Conservation (phyloP, 2,797 vertebrate species). For the Rhodeus uyekii region DNA sequence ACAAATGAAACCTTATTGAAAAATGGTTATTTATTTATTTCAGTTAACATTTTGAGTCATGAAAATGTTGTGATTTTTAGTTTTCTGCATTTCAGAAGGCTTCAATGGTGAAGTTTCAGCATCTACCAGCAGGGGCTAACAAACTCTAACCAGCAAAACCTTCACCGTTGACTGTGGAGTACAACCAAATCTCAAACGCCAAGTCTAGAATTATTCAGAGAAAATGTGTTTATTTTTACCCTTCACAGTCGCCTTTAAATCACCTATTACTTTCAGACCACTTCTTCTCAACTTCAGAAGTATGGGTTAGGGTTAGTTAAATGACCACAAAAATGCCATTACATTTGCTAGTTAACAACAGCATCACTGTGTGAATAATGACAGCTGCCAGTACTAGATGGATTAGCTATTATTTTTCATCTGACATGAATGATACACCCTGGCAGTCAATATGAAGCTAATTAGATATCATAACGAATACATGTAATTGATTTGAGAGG, state of each 20-base stretch:
- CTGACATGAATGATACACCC: constrained; percentile 22
- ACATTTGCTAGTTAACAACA: constrained; percentile 5
- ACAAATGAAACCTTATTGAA: too few relatives aligned
- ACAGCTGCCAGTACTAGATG: constrained; percentile 8
- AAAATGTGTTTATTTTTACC: background rate
- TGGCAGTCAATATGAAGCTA: constrained; percentile 38
- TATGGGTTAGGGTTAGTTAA: background rate
- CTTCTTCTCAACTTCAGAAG: background rate
- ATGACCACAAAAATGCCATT: background rate
- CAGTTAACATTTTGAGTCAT: too few relatives aligned
- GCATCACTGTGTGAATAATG: background rate
- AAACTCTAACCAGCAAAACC: background rate
- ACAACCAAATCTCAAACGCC: background rate
- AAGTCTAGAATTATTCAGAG: background rate
- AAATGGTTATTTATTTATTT: too few relatives aligned
- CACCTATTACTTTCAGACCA: background rate
- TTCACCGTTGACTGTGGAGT: background rate
- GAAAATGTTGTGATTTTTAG: too few relatives aligned
- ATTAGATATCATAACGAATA: constrained; percentile 43
- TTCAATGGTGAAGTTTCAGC: background rate
- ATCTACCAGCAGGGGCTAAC: background rate
- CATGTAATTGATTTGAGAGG: constrained; percentile 36
- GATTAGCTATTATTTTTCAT: constrained; percentile 43
- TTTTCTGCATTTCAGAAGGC: background rate
- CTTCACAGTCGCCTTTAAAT: background rate